Base-by-base conservation (phyloP, 2,888 invertebrate genomes). In the Mythimna vitellina region DNA sequence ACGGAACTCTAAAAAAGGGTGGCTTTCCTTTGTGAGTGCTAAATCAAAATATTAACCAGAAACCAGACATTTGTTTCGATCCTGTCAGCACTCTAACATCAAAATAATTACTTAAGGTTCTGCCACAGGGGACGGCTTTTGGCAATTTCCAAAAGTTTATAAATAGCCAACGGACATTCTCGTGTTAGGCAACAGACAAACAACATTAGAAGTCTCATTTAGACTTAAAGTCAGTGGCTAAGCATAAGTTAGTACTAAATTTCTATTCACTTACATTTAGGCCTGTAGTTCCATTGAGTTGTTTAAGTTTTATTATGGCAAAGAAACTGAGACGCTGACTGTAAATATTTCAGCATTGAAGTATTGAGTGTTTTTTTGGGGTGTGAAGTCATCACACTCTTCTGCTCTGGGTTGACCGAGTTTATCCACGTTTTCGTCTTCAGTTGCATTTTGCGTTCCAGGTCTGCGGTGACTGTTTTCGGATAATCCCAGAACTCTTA, bases 251-350 rank as follows among this genome's bases (percentile, higher is more conserved):
- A 66, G 73, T 76, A 4, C 42, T 46, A 65, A 35, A 60, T 29
- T 62, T 74, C 35, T 70, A 63, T 54, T 64, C 42, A 65, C 64
- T 67, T 65, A 73, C 63, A 64, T 57, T 65, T 42, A 65, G 57
- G n/a, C 42, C 35, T 49, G 53, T 63, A 63, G 60, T 25, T 68
- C 12, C 25, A 65, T 68, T 65, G 70, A 65, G 67, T 72, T 72
- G 70, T 78, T 74, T 78, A 20, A 68, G 46, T 62, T 81, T 81
- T 68, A 72, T 53, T 68, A 70, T 49, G 53, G 67, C 22, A 62
- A 74, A 61, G 67, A 56, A 0, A 32, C 10, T 9, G 1, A 66
- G 64, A 38, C 72, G 70, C 68, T 65, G 61, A 60, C 42, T 65
- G 51, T 74, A 72, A 68, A 78, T 65, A 72, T 78, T 73, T 64